A percentile compares a stretch with the other conserved stretches of the same genome.
These are phyloP conservation scores for Tetramorium alpestre DNA, from an alignment of 1,140 invertebrate species.

Conservation along the genomic window DNA sequence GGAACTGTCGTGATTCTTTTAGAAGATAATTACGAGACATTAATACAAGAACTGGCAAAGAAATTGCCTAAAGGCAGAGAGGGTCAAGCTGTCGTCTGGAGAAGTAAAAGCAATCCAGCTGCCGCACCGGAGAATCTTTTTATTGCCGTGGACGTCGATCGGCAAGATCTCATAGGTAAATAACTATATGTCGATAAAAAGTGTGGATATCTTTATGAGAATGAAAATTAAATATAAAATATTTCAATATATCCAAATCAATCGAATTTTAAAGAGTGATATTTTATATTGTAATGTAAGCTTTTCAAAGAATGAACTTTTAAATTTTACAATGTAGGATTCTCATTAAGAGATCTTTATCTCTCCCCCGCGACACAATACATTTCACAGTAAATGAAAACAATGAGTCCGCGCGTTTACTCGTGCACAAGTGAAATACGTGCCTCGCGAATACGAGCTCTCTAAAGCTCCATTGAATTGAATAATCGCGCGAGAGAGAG, in stretches of 20 bases:
- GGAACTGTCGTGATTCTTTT: conserved; percentile 78
- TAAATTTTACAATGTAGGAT: neutral
- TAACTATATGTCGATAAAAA: neutral
- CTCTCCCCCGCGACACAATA: neutral
- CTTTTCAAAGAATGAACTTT: neutral
- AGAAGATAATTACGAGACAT: conserved; percentile 75
- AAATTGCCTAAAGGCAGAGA: conserved; percentile 78
- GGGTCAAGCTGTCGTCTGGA: conserved; percentile 81
- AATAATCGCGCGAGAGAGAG: conserved; percentile 6
- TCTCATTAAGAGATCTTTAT: neutral
- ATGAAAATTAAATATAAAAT: neutral
- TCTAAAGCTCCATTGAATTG: conserved; percentile 35
- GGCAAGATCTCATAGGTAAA: conserved; percentile 83
- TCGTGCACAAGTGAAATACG: conserved; percentile 23
- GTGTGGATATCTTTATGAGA: neutral
- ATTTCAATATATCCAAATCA: neutral
- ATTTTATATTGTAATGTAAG: neutral
- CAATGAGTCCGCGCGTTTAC: neutral
- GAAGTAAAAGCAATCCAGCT: conserved; percentile 65
- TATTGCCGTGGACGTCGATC: conserved; percentile 74
- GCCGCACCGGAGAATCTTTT: conserved; percentile 79
- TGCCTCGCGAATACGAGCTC: conserved; percentile 3
- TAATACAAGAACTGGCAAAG: conserved; percentile 77
- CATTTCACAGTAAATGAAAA: conserved; percentile 20
- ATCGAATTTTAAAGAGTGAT: neutral